Evolutionary conservation across 2,888 invertebrate species (phyloP).

Genomic region (Uropetala carovei): DNA sequence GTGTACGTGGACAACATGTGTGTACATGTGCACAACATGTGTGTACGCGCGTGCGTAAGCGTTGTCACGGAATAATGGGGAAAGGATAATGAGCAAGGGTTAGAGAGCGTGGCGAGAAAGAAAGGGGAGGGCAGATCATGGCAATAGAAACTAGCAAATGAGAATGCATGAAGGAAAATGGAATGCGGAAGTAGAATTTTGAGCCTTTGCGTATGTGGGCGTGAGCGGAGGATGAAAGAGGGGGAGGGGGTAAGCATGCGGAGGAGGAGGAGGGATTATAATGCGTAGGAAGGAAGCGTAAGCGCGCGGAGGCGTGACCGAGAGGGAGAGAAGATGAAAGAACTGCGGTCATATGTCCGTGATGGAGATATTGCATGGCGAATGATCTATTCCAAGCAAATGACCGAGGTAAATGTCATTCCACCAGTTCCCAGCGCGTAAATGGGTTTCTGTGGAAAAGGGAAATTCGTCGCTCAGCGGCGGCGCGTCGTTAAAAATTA

Average conservation of each 20-base stretch:
- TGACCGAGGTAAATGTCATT: too few species aligned
- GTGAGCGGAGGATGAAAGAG: not conserved
- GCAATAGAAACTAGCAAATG: not conserved
- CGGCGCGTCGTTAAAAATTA: too few species aligned
- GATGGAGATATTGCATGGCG: not conserved
- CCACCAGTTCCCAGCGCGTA: too few species aligned
- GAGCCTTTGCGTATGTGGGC: not conserved
- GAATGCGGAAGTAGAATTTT: conserved; percentile 17
- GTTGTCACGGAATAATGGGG: not conserved
- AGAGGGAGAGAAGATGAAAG: not conserved
- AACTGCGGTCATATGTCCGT: not conserved
- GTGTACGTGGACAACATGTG: too few species aligned
- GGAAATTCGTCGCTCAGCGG: too few species aligned
- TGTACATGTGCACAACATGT: too few species aligned
- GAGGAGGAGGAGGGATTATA: not conserved
- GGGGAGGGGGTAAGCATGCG: not conserved
- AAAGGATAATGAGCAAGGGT: not conserved
- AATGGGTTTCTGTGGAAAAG: too few species aligned
- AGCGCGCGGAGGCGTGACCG: conserved; percentile 14
- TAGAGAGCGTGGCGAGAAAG: not conserved
- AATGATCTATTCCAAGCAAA: too few species aligned
- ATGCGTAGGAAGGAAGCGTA: not conserved
- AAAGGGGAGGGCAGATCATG: not conserved
- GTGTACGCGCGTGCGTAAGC: too few species aligned
- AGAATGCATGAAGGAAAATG: not conserved